These are phyloP conservation scores for Raja brachyura DNA, from an alignment of 2,113 vertebrate genomes.

Conservation along the genomic window DNA sequence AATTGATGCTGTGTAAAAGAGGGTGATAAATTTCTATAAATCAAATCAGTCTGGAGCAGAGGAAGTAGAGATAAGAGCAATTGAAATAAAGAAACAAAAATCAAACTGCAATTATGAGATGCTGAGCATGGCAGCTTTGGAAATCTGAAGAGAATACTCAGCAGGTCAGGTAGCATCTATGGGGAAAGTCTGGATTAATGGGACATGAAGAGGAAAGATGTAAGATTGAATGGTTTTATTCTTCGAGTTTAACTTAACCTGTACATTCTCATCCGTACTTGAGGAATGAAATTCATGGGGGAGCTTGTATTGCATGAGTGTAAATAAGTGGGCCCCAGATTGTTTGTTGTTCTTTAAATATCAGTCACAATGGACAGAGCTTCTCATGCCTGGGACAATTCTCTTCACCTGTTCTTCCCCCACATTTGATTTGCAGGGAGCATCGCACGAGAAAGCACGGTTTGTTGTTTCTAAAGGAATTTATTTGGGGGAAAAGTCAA, in stretches of 20 bases:
- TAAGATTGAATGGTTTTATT: not conserved
- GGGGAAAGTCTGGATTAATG: too few relatives aligned
- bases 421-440: not conserved
- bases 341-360: not conserved
- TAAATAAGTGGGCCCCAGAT: not conserved
- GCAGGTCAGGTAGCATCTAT: too few relatives aligned
- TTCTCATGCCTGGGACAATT: not conserved
- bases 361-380: not conserved
- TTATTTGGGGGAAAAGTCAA: not conserved
- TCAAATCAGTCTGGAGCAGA: too few relatives aligned
- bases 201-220: not conserved
- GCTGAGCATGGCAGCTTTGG: too few relatives aligned
- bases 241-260: not conserved
- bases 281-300: not conserved
- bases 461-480: not conserved
- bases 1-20: too few relatives aligned
- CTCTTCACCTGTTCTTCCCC: too few relatives aligned
- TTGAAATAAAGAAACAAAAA: too few relatives aligned
- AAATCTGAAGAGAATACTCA: too few relatives aligned
- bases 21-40: too few relatives aligned
- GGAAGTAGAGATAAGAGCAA: too few relatives aligned
- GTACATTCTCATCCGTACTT: not conserved
- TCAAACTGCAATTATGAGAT: too few relatives aligned
- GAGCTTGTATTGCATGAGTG: not conserved
- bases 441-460: not conserved